phyloP scores from a whole-genome alignment of 2,113 vertebrate genomes.

The Antechinus stuartii region DNA sequence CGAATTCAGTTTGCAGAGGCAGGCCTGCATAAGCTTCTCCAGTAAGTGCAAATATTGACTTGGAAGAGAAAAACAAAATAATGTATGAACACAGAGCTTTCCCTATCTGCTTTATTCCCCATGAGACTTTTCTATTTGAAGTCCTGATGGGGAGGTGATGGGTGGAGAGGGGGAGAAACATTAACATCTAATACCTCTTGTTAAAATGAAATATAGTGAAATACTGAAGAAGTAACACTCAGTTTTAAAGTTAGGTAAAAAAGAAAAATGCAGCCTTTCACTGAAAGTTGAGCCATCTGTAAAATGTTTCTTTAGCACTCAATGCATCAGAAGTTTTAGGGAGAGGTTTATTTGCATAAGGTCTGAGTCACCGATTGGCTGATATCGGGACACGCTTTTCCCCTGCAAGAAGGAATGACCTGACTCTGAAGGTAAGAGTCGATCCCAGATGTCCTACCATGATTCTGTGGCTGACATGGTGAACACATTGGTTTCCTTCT shows the following conservation, averaged over 20 bases:
- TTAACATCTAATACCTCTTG: constrained; percentile 71
- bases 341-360: constrained; percentile 3
- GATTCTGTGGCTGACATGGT: constrained; percentile 55
- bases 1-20: constrained; percentile 53
- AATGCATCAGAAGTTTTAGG: constrained; percentile 20
- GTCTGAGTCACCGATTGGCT: constrained; percentile 50
- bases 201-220: constrained; percentile 42
- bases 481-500: constrained; percentile 43
- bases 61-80: constrained; percentile 74
- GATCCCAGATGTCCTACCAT: constrained; percentile 52
- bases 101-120: constrained; percentile 73
- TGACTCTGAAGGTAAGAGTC: constrained; percentile 55
- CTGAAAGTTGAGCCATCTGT: neutral
- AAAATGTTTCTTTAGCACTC: constrained; percentile 23
- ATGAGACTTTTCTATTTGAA: constrained; percentile 66
- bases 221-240: constrained; percentile 58
- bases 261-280: constrained; percentile 42
- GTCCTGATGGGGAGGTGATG: constrained; percentile 11
- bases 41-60: constrained; percentile 77
- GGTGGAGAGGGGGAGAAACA: constrained; percentile 43
- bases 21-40: constrained; percentile 52
- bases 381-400: constrained; percentile 57
- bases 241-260: constrained; percentile 57
- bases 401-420: constrained; percentile 55
- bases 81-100: constrained; percentile 67